Evolutionary conservation across 2,888 invertebrate species (phyloP).

Genomic region (Drosophila mercatorum): DNA sequence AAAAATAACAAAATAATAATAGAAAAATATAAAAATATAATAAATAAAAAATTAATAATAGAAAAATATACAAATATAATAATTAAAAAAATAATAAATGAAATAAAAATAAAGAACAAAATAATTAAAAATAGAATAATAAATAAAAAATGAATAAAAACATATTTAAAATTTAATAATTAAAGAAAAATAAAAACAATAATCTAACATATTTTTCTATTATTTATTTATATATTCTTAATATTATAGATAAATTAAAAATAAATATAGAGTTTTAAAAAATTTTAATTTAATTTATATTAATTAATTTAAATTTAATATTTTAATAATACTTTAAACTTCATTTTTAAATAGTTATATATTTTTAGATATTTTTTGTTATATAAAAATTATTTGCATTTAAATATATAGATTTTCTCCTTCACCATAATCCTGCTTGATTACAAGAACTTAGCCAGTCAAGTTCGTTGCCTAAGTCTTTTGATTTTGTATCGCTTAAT

Average conservation of each 20-base stretch:
- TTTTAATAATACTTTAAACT: not conserved
- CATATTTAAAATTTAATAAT: not conserved
- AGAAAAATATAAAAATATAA: not conserved
- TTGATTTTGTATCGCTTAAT: slow-evolving; percentile 15
- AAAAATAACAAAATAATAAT: no score
- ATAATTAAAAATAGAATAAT: no score
- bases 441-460: not conserved
- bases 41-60: not conserved
- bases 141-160: no score
- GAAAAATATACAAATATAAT: no score
- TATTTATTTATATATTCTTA: no score
- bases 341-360: not conserved
- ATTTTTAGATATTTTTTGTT: not conserved
- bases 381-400: not conserved
- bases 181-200: not conserved
- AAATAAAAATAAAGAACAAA: no score
- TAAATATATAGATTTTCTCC: no score
- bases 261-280: no score
- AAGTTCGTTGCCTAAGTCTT: slow-evolving; percentile 52
- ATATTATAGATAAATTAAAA: no score
- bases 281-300: no score
- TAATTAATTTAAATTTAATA: no score
- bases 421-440: not conserved
- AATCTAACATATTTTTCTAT: no score
- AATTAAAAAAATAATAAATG: not conserved